Evolutionary conservation across 2,888 invertebrate genomes (phyloP), one percentile per base, ranked within the genome.

Genomic region (Latrodectus hesperus): DNA sequence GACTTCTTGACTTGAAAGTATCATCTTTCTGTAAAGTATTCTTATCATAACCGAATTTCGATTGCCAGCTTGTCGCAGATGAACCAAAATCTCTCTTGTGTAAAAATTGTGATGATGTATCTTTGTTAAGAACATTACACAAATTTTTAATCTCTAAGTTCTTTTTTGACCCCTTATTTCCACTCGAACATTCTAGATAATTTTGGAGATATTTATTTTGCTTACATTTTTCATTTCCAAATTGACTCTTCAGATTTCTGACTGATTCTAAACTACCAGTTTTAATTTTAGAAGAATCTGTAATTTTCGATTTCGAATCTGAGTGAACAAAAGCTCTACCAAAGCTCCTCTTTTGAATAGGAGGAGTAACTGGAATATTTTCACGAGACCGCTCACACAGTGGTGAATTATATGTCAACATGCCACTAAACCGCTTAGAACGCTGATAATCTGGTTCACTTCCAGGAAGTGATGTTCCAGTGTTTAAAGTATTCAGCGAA

Each of bases 341-440:
- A n/a, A 16, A 72, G 10, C 67, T 67, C 1, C 67, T 16, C 16
- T n/a, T n/a, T 3, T 38, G n/a, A 1, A 14, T 67, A 1, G 79
- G 72, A 22, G 72, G 72, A 12, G 64, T 60, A 1, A 65, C 64
- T 8, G 65, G 73, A 14, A 65, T 67, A 9, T 67, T 82, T 49
- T 53, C 82, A 2, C 75, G 38, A 3, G 74, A 55, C 2, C n/a
- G 8, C 10, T n/a, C n/a, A 11, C n/a, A 55, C 38, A 53, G 38
- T 5, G 68, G n/a, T 8, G 26, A 12, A 9, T 80, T 80, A n/a
- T 67, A 76, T 0, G 70, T 38, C 22, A 86, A 11, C n/a, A 86
- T 64, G n/a, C 67, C 76, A 22, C 81, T 86, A 17, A 65, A 72
- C 16, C 86, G 52, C 26, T 86, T 86, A 14, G 67, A 53, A 38